phyloP scores from a whole-genome alignment of 2,113 vertebrate genomes.

The Tiliqua scincoides region DNA sequence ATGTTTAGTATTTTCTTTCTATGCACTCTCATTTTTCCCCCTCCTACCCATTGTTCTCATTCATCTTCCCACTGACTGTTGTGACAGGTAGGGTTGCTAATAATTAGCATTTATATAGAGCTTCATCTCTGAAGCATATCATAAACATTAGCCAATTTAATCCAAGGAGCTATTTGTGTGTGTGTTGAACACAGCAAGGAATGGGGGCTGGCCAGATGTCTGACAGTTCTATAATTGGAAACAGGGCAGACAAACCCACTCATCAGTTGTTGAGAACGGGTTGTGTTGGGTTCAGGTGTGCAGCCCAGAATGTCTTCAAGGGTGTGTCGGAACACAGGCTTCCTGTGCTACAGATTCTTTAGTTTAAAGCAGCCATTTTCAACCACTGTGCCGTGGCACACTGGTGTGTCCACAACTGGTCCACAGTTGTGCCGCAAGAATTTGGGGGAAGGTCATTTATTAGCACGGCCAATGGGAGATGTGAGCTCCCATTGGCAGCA shows the following conservation, averaged over 20 bases:
- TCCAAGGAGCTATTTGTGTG: conserved; percentile 40
- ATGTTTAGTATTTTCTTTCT: not conserved
- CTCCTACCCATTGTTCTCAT: not conserved
- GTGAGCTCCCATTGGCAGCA: too few species aligned
- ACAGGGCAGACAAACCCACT: not conserved
- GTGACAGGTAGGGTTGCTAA: conserved; percentile 24
- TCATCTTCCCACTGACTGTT: not conserved
- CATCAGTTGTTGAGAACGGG: not conserved
- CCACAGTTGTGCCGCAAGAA: too few species aligned
- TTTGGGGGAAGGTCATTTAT: too few species aligned
- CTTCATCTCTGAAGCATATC: conserved; percentile 28
- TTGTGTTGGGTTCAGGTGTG: not conserved
- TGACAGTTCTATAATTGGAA: conserved; percentile 23
- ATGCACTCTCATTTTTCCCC: not conserved
- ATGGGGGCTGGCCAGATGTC: not conserved
- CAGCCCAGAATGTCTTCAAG: not conserved
- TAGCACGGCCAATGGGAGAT: too few species aligned
- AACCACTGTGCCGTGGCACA: too few species aligned
- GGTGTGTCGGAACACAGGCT: not conserved
- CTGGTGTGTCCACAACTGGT: too few species aligned
- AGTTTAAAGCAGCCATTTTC: not conserved
- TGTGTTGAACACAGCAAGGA: conserved; percentile 26
- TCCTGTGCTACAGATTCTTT: not conserved
- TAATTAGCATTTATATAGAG: conserved; percentile 39
- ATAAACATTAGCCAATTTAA: conserved; percentile 24